phyloP scores from a whole-genome alignment of 2,888 invertebrate genomes.

The Hyalella azteca region DNA sequence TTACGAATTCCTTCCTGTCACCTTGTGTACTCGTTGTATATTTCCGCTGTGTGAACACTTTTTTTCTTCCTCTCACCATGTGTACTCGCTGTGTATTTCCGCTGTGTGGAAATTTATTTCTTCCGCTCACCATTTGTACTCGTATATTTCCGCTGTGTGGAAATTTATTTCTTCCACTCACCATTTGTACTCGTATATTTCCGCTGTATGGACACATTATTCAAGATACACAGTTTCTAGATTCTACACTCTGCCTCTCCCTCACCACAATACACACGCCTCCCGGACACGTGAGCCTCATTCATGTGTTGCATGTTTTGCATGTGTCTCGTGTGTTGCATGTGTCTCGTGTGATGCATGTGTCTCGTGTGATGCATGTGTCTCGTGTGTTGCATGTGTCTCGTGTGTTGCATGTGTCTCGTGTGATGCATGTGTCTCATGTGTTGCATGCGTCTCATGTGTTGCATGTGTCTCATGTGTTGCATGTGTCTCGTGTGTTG shows the following conservation, averaged over 20 bases:
- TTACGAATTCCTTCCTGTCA: neutral
- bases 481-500: no score
- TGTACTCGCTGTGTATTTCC: neutral
- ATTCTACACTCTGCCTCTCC: neutral
- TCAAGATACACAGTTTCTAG: slow-evolving; percentile 7
- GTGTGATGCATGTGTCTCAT: no score
- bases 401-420: no score
- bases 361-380: no score
- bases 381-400: no score
- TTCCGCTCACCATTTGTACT: neutral
- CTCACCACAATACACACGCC: neutral
- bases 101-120: neutral
- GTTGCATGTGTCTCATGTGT: no score
- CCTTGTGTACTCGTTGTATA: neutral
- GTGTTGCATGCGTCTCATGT: no score
- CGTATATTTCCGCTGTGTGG: neutral
- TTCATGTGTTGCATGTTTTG: neutral
- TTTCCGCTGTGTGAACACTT: neutral
- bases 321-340: neutral
- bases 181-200: neutral
- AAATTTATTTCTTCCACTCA: neutral
- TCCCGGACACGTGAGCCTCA: neutral
- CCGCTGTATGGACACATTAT: neutral
- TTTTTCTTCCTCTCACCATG: neutral
- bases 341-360: no score